A percentile compares a stretch with the other conserved stretches of the same genome.
These are phyloP conservation scores for Stegostoma tigrinum DNA, from an alignment of 2,113 vertebrate genomes.

Conservation along the genomic window DNA sequence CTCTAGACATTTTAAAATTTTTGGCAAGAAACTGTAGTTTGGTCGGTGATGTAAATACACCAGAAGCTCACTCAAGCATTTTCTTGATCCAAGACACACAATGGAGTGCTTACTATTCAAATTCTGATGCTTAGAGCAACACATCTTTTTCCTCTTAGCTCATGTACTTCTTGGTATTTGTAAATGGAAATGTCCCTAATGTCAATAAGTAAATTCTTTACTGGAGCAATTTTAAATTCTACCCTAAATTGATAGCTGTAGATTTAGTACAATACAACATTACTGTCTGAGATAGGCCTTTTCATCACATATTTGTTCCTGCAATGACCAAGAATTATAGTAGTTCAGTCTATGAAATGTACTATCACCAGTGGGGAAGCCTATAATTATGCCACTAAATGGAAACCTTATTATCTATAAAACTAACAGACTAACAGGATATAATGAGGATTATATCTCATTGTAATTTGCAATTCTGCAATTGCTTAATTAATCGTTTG, in stretches of 20 bases:
- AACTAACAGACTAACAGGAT: neutral
- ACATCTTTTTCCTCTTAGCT: neutral
- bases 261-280: neutral
- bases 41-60: neutral
- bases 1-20: neutral
- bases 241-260: neutral
- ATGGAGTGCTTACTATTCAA: neutral
- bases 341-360: neutral
- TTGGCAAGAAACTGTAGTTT: neutral
- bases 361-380: neutral
- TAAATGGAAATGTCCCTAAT: neutral
- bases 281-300: neutral
- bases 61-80: neutral
- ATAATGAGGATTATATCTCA: neutral
- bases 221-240: neutral
- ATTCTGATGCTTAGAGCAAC: neutral
- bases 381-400: neutral
- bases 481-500: neutral
- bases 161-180: neutral
- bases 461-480: no score
- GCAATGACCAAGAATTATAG: conserved; percentile 6
- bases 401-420: neutral
- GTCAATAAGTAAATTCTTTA: neutral
- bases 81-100: neutral
- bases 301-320: neutral